Evolutionary conservation across 2,113 vertebrate species (phyloP), one percentile per base, ranked within the genome.

Genomic region (Caranx ignobilis): DNA sequence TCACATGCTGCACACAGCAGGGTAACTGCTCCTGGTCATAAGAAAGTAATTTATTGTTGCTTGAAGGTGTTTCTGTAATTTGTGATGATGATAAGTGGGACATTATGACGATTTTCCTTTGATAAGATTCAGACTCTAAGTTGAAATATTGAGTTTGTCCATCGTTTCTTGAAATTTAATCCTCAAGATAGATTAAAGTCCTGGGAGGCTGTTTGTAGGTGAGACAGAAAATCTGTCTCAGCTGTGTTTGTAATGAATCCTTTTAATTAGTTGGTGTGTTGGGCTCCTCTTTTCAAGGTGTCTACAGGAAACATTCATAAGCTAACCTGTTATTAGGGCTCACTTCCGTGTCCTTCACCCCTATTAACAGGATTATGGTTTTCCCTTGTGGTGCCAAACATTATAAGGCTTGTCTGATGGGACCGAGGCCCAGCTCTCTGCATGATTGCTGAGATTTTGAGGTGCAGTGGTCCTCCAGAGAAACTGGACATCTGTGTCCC

Each of bases 401-500:
- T 83, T 80, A 65, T 67, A 55, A 70, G 59, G 13, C 67, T 68
- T 71, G 84, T 83, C 88, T 88, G 84, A 80, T 83, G 55, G 79
- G 84, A 75, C 70, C 59, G 19, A 9, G 43, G 76, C 82, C 69
- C 67, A 47, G 74, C 26, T 54, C 47, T 48, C 18, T 63, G n/a
- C 45, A 63, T 19, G 8, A 47, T 26, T 5, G 43, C 26, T 52
- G 75, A 67, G 61, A 55, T 39, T 73, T 82, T 31, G 43, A 62
- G 82, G 70, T 69, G 73, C 70, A 39, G 4, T 71, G 62, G 79
- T 79, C 81, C 73, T 70, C 26, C 62, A 72, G 55, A 76, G 65
- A 71, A 85, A 69, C 71, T 79, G 79, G 82, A 87, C 88, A 91
- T 92, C 87, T 93, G 91, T 82, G 81, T 88, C 87, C 79, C 76